Evolutionary conservation across 2,888 invertebrate species (phyloP), one percentile per base, ranked within the genome.

Genomic region (Ditylenchus weischeri): DNA sequence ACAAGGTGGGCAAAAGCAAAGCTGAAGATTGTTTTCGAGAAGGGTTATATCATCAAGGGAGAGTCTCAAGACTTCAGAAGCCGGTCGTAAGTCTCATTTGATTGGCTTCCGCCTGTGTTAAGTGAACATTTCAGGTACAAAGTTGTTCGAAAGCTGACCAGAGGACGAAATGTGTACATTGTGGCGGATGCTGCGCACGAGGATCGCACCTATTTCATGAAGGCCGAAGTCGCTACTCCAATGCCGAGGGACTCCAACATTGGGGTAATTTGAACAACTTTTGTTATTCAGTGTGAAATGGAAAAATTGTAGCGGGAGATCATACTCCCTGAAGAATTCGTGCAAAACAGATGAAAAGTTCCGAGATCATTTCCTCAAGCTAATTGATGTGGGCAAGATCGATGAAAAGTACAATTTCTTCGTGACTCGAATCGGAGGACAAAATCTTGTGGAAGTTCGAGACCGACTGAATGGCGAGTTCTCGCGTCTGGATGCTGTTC

Each of bases 281-380:
- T 43, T 23, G 5, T n/a, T 10, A 15, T 29, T 2, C 11, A 21
- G 21, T 18, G 13, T 23, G 7, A 5, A 7, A 54, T 54, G 13
- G 7, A 2, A 7, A 7, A 7, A 7, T 54, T 54, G 4, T 29
- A 59, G 59, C 38, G 38, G 2, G 59, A 59, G n/a, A 36, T 59
- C 11, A 59, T 19, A 4, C 1, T 7, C 13, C 5, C 2, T 36
- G 35, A 35, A 29, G 59, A 59, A 59, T 8, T 23, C 57, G 35
- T 19, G 59, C 59, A 43, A 59, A n/a, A n/a, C n/a, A 43, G 59
- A 21, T n/a, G 59, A 35, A 35, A 35, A 35, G 59, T 59, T 59
- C 43, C 59, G 35, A 23, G 11, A 43, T 19, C 59, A 59, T 36
- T 59, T 59, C 11, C 59, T 59, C 15, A 59, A 59, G 59, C 13